Evolutionary conservation across 2,797 vertebrate species (phyloP).

Genomic region (Pristis pectinata): DNA sequence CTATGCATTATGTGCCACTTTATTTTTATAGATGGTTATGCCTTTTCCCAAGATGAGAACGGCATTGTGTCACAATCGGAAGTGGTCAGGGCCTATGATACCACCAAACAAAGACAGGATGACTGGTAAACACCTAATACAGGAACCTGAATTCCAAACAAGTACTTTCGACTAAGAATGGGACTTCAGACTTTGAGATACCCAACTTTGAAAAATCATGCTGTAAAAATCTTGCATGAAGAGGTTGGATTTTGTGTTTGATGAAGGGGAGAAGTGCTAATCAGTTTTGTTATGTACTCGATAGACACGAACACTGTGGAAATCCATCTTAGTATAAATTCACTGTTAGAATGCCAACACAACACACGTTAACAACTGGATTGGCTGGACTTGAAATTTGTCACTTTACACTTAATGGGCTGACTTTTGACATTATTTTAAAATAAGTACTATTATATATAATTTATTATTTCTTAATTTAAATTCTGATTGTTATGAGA

Average conservation of each 20-base stretch:
- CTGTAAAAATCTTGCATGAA: neutral
- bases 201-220: neutral
- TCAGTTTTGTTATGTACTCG: constrained; percentile 62
- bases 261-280: constrained; percentile 48
- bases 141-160: constrained; percentile 7
- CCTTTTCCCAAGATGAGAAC: constrained; percentile 98
- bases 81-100: constrained; percentile 93
- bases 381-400: constrained; percentile 52
- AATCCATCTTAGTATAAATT: constrained; percentile 52
- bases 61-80: constrained; percentile 96
- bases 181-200: neutral
- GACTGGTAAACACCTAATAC: constrained; percentile 71
- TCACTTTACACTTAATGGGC: constrained; percentile 44
- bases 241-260: constrained; percentile 2
- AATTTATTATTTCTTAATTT: neutral
- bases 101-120: constrained; percentile 87
- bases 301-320: constrained; percentile 74
- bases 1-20: constrained; percentile 23
- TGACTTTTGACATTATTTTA: neutral
- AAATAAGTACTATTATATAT: neutral
- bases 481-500: neutral
- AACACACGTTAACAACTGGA: constrained; percentile 61
- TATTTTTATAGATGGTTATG: constrained; percentile 78
- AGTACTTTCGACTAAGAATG: neutral
- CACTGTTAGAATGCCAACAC: constrained; percentile 57